Conservation (phyloP, 37 sponge, comb jelly and placozoan species). For the Mnemiopsis leidyi region DNA sequence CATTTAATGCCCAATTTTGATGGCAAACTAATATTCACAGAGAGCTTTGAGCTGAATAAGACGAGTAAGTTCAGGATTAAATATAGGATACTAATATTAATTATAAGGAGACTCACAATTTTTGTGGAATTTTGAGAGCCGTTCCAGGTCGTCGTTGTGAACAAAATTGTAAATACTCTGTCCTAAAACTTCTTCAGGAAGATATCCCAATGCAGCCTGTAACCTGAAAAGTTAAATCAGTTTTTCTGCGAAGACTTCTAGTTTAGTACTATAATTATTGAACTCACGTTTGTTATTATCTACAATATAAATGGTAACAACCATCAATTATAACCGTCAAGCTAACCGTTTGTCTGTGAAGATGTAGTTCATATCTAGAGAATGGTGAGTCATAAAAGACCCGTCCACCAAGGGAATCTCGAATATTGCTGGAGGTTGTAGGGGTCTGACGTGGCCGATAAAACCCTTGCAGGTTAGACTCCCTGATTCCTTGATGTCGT, state of each 20-base stretch:
- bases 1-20: too few species aligned
- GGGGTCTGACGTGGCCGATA: slow-evolving; percentile 46
- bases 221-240: slow-evolving; percentile 43
- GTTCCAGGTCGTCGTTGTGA: slow-evolving; percentile 29
- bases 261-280: too few species aligned
- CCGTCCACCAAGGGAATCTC: slow-evolving; percentile 58
- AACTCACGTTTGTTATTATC: too few species aligned
- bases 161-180: slow-evolving; percentile 63
- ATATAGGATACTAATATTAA: too few species aligned
- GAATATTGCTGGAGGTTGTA: slow-evolving; percentile 59
- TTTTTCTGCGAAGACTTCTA: too few species aligned
- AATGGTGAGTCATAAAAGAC: slow-evolving; percentile 59
- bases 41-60: too few species aligned
- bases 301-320: too few species aligned
- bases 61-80: too few species aligned
- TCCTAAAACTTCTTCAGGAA: slow-evolving; percentile 55
- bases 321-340: too few species aligned
- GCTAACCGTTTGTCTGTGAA: slow-evolving; percentile 40
- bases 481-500: slow-evolving; percentile 8
- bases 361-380: slow-evolving; percentile 65
- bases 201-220: slow-evolving; percentile 35
- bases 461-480: slow-evolving; percentile 31
- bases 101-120: slow-evolving; percentile 55
- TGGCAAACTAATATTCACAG: too few species aligned
- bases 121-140: slow-evolving; percentile 37